Percentiles rank a stretch among this genome's conserved stretches.
phyloP scores from a whole-genome alignment of 2,113 vertebrate species.

The Brachyhypopomus gauderio region DNA sequence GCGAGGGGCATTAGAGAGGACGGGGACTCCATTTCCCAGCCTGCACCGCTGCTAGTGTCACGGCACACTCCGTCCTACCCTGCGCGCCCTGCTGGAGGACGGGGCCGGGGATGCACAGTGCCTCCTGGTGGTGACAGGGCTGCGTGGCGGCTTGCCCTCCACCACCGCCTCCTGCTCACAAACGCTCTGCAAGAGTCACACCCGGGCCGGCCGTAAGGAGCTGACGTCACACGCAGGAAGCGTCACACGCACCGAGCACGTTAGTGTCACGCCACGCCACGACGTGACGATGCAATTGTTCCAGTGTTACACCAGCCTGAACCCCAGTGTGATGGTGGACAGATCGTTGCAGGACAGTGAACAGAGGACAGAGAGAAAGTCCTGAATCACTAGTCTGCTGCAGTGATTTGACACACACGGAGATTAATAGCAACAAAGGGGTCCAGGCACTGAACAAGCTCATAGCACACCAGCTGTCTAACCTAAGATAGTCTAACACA shows the following conservation, averaged over 20 bases:
- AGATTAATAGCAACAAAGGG: no score
- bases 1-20: slow-evolving; percentile 32
- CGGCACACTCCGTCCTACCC: slow-evolving; percentile 84
- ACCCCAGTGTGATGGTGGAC: no score
- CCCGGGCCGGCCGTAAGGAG: slow-evolving; percentile 56
- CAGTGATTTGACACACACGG: no score
- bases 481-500: no score
- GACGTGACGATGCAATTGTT: no score
- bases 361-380: no score
- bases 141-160: slow-evolving; percentile 94
- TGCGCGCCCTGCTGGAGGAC: slow-evolving; percentile 86
- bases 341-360: no score
- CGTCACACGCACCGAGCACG: not conserved
- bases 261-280: not conserved
- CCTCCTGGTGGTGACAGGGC: slow-evolving; percentile 88
- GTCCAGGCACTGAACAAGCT: no score
- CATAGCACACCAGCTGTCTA: no score
- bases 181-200: slow-evolving; percentile 86
- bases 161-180: slow-evolving; percentile 83
- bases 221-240: not conserved
- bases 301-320: no score
- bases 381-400: no score
- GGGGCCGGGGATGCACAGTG: slow-evolving; percentile 80
- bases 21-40: slow-evolving; percentile 47
- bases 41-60: slow-evolving; percentile 57